Conservation (phyloP, 2,888 invertebrate species). For the Luperina nickerlii region DNA sequence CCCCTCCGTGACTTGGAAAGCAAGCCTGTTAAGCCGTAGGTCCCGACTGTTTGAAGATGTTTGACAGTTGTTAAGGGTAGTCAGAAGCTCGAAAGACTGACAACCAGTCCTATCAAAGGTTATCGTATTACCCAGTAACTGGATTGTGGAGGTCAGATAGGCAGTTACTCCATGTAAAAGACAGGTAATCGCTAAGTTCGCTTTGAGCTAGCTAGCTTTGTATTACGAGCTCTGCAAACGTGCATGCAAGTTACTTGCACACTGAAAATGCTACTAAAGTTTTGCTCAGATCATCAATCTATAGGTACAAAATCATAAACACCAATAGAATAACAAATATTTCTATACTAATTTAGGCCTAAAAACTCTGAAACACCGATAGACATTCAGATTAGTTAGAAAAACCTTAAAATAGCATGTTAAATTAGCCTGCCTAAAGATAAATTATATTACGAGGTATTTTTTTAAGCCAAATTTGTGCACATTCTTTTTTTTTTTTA, state of each 20-base stretch:
- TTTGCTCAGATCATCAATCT: not conserved
- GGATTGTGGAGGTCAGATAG: no score
- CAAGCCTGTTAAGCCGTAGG: no score
- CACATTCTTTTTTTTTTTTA: no score
- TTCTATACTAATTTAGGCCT: constrained; percentile 40
- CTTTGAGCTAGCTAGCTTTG: not conserved
- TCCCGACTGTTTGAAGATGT: not conserved
- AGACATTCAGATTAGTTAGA: constrained; percentile 18
- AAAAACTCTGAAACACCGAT: constrained; percentile 24
- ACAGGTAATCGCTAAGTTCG: not conserved
- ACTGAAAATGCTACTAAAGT: not conserved
- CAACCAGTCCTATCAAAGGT: not conserved
- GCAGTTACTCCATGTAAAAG: not conserved
- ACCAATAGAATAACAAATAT: not conserved
- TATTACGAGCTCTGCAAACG: not conserved
- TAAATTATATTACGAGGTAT: not conserved
- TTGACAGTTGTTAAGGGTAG: not conserved
- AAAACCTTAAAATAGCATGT: constrained; percentile 11
- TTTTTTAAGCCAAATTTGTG: not conserved
- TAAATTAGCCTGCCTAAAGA: not conserved
- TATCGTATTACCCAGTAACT: not conserved
- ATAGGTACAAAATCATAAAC: not conserved
- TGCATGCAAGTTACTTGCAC: not conserved
- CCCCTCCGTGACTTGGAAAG: not conserved
- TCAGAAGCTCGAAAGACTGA: not conserved